Evolutionary conservation across 2,797 vertebrate species (phyloP), one percentile per base, ranked within the genome.

Genomic region (Sebastes nivosus): DNA sequence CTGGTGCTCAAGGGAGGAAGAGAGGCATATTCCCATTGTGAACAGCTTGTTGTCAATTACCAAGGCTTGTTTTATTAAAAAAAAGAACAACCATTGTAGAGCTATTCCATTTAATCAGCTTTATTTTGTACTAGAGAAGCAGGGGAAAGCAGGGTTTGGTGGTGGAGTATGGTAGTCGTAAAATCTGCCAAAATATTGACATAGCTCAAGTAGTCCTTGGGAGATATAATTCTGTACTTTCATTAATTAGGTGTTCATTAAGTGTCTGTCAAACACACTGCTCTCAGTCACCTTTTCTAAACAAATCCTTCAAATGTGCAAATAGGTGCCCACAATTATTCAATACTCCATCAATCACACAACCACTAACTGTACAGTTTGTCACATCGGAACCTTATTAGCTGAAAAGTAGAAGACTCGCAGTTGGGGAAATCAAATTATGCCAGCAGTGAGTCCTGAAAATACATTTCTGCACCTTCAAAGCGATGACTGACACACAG

Each of bases 1-100:
- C 20, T 3, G 20, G 27, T 46, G 22, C 54, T 79, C 24, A 59
- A 27, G 34, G 58, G 57, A 57, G 24, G 20, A 72, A 16, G 3
- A 22, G 34, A 79, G 5, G 50, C 42, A 52, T 8, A 8, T 71
- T 75, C 70, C 76, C 42, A 65, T 60, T 75, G 74, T 77, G 72
- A 82, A 64, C 58, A 75, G 72, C 60, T 54, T 79, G 69, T n/a
- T 86, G 72, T 79, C 69, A 81, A 79, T 89, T 78, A 87, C 69
- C 58, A 46, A 65, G 36, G 18, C 34, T 38, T 65, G n/a, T 1
- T 67, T 50, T 22, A 16, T 46, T 11, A 27, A 5, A 27, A 63
- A 57, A 81, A 32, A 68, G n/a, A 68, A 5, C 29, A 27, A 81
- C 25, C 27, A 34, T 46, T 63, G 46, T 36, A 2, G 20, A 63